Percentiles rank a stretch among this genome's conserved stretches.
Evolutionary conservation across 2,888 invertebrate species (phyloP).

Genomic region (Galeopsomyia nigrocyanea): DNA sequence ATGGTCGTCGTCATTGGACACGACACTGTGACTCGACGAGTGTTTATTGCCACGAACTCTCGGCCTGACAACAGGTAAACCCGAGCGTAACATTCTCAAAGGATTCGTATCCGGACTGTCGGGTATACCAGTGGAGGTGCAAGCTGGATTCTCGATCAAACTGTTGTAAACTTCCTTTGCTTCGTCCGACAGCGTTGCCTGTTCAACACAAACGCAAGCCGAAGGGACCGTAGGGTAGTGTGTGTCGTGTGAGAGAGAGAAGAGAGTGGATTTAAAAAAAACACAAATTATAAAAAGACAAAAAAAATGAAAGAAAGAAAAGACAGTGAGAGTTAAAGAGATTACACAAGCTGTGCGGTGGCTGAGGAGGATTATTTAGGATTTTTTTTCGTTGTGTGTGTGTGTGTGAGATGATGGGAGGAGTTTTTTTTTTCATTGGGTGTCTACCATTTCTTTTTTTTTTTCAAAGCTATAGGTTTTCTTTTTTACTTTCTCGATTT

Average conservation of each 20-base stretch:
- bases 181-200: conserved; percentile 89
- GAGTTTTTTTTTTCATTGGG: no score
- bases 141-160: conserved; percentile 79
- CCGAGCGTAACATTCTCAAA: conserved; percentile 76
- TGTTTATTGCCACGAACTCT: conserved; percentile 71
- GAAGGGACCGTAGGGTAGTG: conserved; percentile 8
- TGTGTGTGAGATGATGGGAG: not conserved
- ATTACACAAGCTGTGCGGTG: conserved; percentile 32
- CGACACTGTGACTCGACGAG: conserved; percentile 45
- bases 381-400: conserved; percentile 3
- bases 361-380: not conserved
- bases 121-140: conserved; percentile 49
- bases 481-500: no score
- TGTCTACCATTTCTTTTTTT: no score
- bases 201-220: conserved; percentile 50
- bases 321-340: conserved; percentile 42
- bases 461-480: no score
- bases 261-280: conserved; percentile 47
- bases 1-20: conserved; percentile 21
- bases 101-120: conserved; percentile 72
- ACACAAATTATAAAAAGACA: conserved; percentile 24
- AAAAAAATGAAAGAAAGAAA: conserved; percentile 47
- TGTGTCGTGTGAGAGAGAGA: conserved; percentile 57
- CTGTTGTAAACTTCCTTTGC: conserved; percentile 94
- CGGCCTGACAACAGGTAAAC: conserved; percentile 73